These are phyloP conservation scores for Pristis pectinata DNA, from an alignment of 2,797 vertebrate species.

Conservation along the genomic window DNA sequence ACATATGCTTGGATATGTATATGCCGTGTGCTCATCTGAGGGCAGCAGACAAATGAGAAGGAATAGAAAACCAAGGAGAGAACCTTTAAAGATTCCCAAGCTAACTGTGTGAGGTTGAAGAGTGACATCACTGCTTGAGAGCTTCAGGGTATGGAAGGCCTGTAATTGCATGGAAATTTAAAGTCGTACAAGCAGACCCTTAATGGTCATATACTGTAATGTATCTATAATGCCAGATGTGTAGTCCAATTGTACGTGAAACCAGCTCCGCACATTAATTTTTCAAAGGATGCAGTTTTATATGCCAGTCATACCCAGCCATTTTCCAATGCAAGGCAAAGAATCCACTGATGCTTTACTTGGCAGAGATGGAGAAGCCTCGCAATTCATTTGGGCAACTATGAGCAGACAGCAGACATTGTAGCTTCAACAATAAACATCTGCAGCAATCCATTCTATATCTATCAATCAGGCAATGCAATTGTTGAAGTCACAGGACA, in stretches of 20 bases:
- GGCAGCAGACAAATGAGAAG: background rate
- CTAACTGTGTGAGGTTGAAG: background rate
- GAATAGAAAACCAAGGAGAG: background rate
- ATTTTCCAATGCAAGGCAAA: background rate
- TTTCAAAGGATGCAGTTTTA: background rate
- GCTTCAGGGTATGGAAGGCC: background rate
- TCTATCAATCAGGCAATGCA: background rate
- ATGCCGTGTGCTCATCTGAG: too few species aligned
- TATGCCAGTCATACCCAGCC: background rate
- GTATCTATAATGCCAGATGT: background rate
- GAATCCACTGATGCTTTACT: background rate
- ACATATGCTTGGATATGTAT: background rate
- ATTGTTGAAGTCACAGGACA: background rate
- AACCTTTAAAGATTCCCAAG: background rate
- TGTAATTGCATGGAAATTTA: background rate
- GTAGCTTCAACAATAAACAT: background rate
- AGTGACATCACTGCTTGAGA: background rate
- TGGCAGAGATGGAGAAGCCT: background rate
- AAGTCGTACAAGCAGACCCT: background rate
- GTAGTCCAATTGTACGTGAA: background rate
- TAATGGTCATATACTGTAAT: background rate
- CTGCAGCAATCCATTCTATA: background rate
- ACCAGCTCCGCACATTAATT: background rate
- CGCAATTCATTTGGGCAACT: background rate
- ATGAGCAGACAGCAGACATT: background rate